phyloP scores from a whole-genome alignment of 2,888 invertebrate species.

The Nemurella pictetii region DNA sequence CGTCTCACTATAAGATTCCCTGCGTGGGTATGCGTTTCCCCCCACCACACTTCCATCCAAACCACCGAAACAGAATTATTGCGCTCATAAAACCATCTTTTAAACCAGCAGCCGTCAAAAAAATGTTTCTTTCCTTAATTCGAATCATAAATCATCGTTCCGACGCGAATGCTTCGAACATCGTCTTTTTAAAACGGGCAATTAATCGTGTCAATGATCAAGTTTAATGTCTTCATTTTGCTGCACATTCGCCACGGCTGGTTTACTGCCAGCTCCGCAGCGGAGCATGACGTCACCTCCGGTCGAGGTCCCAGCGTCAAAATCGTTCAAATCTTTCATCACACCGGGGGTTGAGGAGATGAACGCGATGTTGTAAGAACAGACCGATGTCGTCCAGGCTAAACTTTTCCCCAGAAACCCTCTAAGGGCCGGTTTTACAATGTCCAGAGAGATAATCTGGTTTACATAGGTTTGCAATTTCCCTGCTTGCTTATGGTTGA shows the following conservation, averaged over 20 bases:
- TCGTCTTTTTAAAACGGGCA: neutral
- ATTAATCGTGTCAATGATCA: neutral
- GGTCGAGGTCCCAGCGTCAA: too few species aligned
- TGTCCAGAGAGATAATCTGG: too few species aligned
- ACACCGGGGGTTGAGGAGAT: too few species aligned
- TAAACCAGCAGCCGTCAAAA: neutral
- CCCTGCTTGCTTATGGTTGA: too few species aligned
- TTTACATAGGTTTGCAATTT: too few species aligned
- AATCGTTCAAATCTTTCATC: too few species aligned
- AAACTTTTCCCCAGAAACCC: too few species aligned
- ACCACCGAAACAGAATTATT: neutral
- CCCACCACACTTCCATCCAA: neutral
- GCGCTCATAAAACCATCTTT: neutral
- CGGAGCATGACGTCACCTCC: neutral
- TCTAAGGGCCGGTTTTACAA: too few species aligned
- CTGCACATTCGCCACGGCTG: neutral
- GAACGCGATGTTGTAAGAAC: too few species aligned
- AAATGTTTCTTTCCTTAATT: neutral
- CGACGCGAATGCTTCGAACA: neutral
- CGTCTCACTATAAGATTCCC: too few species aligned
- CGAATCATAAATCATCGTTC: neutral
- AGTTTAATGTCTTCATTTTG: neutral
- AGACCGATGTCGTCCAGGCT: too few species aligned
- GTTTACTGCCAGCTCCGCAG: neutral
- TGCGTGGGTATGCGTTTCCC: too few species aligned